phyloP scores from a whole-genome alignment of 2,797 vertebrate species.

The Aulostomus chinensis region DNA sequence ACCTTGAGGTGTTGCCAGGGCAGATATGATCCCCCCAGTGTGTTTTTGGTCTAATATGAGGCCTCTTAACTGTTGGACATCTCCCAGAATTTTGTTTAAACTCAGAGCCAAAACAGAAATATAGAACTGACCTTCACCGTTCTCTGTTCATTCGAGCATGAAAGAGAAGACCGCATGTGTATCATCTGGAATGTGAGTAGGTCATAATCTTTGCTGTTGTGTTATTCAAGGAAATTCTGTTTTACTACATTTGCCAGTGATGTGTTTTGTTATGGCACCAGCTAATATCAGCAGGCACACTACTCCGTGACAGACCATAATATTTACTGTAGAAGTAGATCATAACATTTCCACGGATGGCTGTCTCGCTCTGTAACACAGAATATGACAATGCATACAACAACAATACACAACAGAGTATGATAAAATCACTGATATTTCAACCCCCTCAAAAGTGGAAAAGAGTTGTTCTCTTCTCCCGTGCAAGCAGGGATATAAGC shows the following conservation, averaged over 20 bases:
- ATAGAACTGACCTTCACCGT: not conserved
- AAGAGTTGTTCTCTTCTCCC: too few relatives aligned
- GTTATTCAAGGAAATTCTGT: slow-evolving; percentile 18
- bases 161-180: not conserved
- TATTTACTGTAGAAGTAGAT: slow-evolving; percentile 55
- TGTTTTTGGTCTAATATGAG: too few relatives aligned
- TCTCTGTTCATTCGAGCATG: slow-evolving; percentile 1
- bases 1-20: too few relatives aligned
- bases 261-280: slow-evolving; percentile 53
- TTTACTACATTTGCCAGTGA: slow-evolving; percentile 23
- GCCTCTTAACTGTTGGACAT: too few relatives aligned
- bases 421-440: not conserved
- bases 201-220: not conserved
- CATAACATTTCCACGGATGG: slow-evolving; percentile 25
- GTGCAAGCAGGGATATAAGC: too few relatives aligned
- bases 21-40: too few relatives aligned
- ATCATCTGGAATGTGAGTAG: slow-evolving; percentile 5
- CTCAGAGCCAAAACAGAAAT: not conserved
- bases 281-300: slow-evolving; percentile 43
- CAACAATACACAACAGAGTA: slow-evolving; percentile 1
- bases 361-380: not conserved
- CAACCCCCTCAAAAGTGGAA: not conserved
- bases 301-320: slow-evolving; percentile 53
- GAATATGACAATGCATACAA: slow-evolving; percentile 4
- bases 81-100: not conserved